phyloP scores from a whole-genome alignment of 2,888 invertebrate species.

The Chrysopilus asiliformis region DNA sequence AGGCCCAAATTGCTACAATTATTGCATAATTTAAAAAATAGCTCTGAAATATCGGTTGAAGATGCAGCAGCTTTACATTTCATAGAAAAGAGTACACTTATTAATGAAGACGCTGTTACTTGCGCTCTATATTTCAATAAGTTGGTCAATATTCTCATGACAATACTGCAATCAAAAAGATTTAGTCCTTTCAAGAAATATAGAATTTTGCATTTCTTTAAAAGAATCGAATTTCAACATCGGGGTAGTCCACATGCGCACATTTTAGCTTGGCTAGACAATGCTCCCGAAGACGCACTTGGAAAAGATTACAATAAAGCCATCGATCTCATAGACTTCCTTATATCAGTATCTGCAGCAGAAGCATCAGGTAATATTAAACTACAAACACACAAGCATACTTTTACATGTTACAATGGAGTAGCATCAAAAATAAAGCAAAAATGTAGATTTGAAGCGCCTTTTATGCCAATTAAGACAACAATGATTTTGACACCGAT shows the following conservation, averaged over 20 bases:
- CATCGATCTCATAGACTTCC: conserved; percentile 13
- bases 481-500: conserved; percentile 19
- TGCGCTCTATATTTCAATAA: conserved; percentile 17
- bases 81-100: conserved; percentile 14
- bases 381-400: conserved; percentile 18
- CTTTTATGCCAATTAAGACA: conserved; percentile 20
- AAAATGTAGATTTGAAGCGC: conserved; percentile 24
- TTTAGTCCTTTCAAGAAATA: conserved; percentile 20
- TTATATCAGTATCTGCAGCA: conserved; percentile 5
- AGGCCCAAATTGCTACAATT: conserved; percentile 25
- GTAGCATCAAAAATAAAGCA: conserved; percentile 12
- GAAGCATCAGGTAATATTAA: conserved; percentile 19
- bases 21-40: conserved; percentile 22
- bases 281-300: conserved; percentile 19
- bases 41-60: conserved; percentile 8
- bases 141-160: conserved; percentile 12
- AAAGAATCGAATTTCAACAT: conserved; percentile 23
- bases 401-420: conserved; percentile 19
- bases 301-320: conserved; percentile 14
- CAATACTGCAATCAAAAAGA: conserved; percentile 14
- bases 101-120: conserved; percentile 17
- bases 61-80: conserved; percentile 9
- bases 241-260: conserved; percentile 16
- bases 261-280: conserved; percentile 24
- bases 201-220: conserved; percentile 20